These are phyloP conservation scores for Acipenser oxyrinchus DNA, from an alignment of 2,797 vertebrate genomes.

Conservation along the genomic window DNA sequence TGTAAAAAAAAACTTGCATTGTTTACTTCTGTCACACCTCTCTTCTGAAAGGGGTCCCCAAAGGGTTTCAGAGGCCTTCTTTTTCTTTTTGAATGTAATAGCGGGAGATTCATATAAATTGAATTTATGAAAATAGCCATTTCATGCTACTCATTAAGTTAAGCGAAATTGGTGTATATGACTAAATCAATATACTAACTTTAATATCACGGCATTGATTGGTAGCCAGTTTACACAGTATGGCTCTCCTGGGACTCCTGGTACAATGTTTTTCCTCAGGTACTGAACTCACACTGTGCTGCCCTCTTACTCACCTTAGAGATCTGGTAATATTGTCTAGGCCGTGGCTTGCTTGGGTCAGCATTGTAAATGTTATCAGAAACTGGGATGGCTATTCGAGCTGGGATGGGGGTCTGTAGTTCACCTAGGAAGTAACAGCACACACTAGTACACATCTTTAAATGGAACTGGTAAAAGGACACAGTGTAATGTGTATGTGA, in stretches of 20 bases:
- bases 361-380: slow-evolving; percentile 47
- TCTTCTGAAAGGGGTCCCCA: no score
- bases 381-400: slow-evolving; percentile 37
- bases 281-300: no score
- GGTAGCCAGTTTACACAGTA: no score
- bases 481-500: no score
- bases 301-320: slow-evolving; percentile 10
- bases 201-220: neutral
- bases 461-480: neutral
- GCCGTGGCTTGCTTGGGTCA: slow-evolving; percentile 40
- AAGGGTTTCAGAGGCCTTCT: no score
- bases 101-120: no score
- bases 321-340: slow-evolving; percentile 6
- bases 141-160: neutral
- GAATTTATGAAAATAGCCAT: no score
- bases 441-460: neutral
- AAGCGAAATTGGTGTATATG: neutral
- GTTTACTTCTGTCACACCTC: no score
- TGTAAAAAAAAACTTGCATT: no score
- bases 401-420: slow-evolving; percentile 44
- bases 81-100: no score
- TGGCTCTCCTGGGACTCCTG: no score
- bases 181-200: neutral
- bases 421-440: slow-evolving; percentile 30
- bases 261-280: no score